phyloP scores from a whole-genome alignment of 2,888 invertebrate species.

The Lingula anatina region DNA sequence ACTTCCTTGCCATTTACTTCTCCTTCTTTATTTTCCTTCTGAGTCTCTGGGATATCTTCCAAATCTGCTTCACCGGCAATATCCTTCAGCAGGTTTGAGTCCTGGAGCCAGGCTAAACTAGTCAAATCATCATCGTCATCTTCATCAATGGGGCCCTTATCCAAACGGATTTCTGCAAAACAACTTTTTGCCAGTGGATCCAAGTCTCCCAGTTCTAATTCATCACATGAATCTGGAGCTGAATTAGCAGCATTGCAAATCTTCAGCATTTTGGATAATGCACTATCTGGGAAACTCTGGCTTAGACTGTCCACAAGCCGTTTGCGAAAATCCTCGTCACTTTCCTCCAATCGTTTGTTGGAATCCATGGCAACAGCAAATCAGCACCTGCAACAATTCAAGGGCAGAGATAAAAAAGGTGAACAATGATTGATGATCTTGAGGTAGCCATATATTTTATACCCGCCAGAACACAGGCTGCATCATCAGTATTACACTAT shows the following conservation, averaged over 20 bases:
- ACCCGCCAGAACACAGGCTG: no score
- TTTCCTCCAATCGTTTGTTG: slow-evolving; percentile 32
- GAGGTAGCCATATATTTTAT: no score
- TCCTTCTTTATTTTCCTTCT: slow-evolving; percentile 11
- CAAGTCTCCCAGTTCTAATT: no score
- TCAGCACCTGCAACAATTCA: no score
- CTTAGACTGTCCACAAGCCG: slow-evolving; percentile 45
- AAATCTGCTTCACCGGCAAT: slow-evolving; percentile 43
- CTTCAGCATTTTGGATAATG: slow-evolving; percentile 42
- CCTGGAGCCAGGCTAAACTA: slow-evolving; percentile 86
- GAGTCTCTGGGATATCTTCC: not conserved
- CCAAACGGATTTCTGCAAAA: slow-evolving; percentile 44
- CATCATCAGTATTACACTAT: no score
- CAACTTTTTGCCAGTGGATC: slow-evolving; percentile 47
- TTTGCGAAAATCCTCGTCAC: slow-evolving; percentile 46
- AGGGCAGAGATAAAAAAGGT: no score
- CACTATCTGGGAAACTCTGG: slow-evolving; percentile 47
- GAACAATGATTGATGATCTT: no score
- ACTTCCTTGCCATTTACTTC: slow-evolving; percentile 34
- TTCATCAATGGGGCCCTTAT: slow-evolving; percentile 34
- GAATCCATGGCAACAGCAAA: no score
- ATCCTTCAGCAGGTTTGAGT: slow-evolving; percentile 86
- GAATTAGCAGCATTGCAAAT: slow-evolving; percentile 25
- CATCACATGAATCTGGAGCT: slow-evolving; percentile 25
- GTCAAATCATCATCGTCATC: slow-evolving; percentile 79